A percentile compares a stretch with the other conserved stretches of the same genome.
These are phyloP conservation scores for Anoura caudifer DNA, from an alignment of 2,113 vertebrate species.

Conservation along the genomic window DNA sequence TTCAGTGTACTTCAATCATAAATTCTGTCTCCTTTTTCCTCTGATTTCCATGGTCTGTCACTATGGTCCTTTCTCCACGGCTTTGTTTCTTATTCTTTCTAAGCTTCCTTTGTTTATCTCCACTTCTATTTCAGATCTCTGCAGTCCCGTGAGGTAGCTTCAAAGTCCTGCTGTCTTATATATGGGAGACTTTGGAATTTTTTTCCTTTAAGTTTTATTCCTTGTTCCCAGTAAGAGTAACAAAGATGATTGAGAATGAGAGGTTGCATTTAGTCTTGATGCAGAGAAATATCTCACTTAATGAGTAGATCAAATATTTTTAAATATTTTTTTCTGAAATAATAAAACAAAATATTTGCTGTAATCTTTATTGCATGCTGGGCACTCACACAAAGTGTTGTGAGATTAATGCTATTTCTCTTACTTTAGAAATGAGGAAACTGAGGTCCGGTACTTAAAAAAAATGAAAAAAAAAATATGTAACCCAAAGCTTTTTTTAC, in stretches of 20 bases:
- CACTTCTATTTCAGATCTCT: constrained; percentile 18
- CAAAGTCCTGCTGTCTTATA: constrained; percentile 12
- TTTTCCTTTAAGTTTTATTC: constrained; percentile 21
- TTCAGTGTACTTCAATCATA: constrained; percentile 8
- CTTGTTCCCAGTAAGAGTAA: neutral
- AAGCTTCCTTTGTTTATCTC: constrained; percentile 6
- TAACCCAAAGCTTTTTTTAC: neutral
- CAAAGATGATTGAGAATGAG: neutral
- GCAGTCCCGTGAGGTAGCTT: neutral
- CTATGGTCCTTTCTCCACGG: neutral
- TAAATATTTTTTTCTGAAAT: constrained; percentile 4
- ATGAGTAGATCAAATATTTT: neutral
- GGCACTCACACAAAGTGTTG: neutral
- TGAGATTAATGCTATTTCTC: neutral
- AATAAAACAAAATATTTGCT: neutral
- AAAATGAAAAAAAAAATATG: neutral
- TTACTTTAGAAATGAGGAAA: neutral
- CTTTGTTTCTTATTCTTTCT: neutral
- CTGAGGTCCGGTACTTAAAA: neutral
- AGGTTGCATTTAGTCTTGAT: neutral
- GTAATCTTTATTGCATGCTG: neutral
- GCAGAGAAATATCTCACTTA: neutral
- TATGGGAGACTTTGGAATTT: neutral
- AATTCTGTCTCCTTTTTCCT: neutral
- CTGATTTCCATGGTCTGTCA: neutral